phyloP scores from a whole-genome alignment of 2,888 invertebrate species.

The Melolontha melolontha region DNA sequence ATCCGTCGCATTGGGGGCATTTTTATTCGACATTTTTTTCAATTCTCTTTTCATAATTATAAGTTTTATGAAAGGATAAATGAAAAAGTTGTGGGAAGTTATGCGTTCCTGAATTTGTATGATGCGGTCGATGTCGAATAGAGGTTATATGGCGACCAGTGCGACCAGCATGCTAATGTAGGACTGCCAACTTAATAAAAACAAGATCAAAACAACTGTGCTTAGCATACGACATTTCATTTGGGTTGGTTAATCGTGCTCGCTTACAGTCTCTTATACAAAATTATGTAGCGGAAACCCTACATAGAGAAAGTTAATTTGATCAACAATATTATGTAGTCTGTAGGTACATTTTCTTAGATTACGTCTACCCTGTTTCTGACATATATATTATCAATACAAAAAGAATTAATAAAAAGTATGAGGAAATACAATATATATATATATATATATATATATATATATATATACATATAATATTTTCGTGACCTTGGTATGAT shows the following conservation, averaged over 20 bases:
- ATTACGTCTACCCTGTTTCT: no score
- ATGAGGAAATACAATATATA: no score
- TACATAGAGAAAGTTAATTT: conserved; percentile 4
- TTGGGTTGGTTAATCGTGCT: conserved; percentile 49
- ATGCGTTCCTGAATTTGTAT: conserved; percentile 37
- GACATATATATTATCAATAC: no score
- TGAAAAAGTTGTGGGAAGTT: conserved; percentile 42
- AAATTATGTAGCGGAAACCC: background rate
- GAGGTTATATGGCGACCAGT: conserved; percentile 38
- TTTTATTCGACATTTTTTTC: conserved; percentile 39
- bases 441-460: no score
- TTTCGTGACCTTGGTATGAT: no score
- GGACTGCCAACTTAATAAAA: conserved; percentile 48
- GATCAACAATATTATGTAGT: background rate
- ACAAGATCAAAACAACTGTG: conserved; percentile 49
- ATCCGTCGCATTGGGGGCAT: conserved; percentile 13
- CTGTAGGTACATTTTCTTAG: background rate
- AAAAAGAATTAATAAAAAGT: no score
- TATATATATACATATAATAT: no score
- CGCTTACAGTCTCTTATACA: conserved; percentile 24
- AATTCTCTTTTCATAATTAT: conserved; percentile 37
- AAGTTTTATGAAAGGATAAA: conserved; percentile 44
- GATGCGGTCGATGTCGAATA: conserved; percentile 27
- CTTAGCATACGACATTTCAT: conserved; percentile 52
- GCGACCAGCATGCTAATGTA: conserved; percentile 43